These are phyloP conservation scores for Anguilla japonica DNA, from an alignment of 2,113 vertebrate species.

Conservation along the genomic window DNA sequence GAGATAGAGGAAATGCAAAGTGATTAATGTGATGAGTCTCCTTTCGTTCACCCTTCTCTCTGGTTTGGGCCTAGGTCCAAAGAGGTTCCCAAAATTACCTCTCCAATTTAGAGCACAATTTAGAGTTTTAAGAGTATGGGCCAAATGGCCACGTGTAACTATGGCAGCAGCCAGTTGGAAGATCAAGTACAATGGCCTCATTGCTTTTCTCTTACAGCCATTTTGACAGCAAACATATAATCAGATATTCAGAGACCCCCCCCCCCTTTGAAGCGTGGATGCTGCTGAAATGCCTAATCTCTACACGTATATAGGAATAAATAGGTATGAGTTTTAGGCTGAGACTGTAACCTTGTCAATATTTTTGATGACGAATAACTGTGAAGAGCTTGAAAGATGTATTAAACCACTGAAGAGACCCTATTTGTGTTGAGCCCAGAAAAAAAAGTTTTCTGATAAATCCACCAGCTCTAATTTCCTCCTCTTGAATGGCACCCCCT, in stretches of 20 bases:
- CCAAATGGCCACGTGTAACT: neutral
- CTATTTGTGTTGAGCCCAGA: neutral
- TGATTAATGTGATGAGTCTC: neutral
- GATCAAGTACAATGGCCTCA: neutral
- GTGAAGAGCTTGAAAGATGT: neutral
- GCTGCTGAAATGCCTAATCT: neutral
- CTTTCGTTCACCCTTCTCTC: neutral
- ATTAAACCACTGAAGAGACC: neutral
- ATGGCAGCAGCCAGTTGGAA: neutral
- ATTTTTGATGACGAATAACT: neutral
- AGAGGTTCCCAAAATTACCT: neutral
- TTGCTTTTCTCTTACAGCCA: neutral
- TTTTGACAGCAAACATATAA: neutral
- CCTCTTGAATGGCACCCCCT: neutral
- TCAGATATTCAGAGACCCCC: neutral
- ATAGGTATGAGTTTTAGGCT: neutral
- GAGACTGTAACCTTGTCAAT: neutral
- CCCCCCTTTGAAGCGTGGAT: neutral
- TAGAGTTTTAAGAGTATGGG: neutral
- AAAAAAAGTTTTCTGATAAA: neutral
- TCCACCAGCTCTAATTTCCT: neutral
- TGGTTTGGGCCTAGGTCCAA: neutral
- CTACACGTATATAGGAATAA: neutral
- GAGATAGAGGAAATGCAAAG: neutral
- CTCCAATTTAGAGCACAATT: constrained; percentile 7